Evolutionary conservation across 2,888 invertebrate genomes (phyloP), one percentile per base, ranked within the genome.

Genomic region (Temnothorax rugatulus): DNA sequence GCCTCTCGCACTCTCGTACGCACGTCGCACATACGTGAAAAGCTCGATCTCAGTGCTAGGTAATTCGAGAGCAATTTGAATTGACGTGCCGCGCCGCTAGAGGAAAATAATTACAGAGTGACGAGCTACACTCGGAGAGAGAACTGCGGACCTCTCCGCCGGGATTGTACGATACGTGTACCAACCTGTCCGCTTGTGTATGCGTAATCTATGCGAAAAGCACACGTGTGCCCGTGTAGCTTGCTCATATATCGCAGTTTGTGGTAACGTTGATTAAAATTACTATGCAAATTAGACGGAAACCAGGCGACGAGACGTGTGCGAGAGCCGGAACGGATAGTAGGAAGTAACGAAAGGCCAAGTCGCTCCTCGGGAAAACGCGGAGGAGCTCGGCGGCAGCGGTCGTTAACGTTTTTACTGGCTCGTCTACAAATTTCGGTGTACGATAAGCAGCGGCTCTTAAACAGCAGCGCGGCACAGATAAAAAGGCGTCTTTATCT

Each of bases 11-110:
- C 57, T 52, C 75, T 64, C 50, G 25, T 50, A 41, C 74, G 47
- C 38, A 9, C 68, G n/a, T n/a, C 74, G 47, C 38, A 71, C 34
- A 5, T 34, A 34, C 74, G 41, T 44, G 44, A 59, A 34, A 71
- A 66, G 47, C 75, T n/a, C 47, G 11, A 21, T 57, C 74, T 61
- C 68, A 71, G 82, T 91, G 91, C 91, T 90, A 90, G 92, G 91
- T 92, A 93, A 93, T 93, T 92, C 91, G 93, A 93, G 91, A 93
- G 93, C 92, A 93, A 93, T 93, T 93, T 92, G 93, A 93, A 93
- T 93, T 93, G 93, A 93, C 93, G 91, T 92, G 89, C 73, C 44
- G 41, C 90, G 85, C 91, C 90, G 90, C 89, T 90, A 91, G 92
- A 92, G 92, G 91, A 93, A 93, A 93, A 92, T 93, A 93, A 93